A percentile compares a stretch with the other conserved stretches of the same genome.
phyloP scores from a whole-genome alignment of 2,113 vertebrate species.

The Proterorhinus semilunaris region DNA sequence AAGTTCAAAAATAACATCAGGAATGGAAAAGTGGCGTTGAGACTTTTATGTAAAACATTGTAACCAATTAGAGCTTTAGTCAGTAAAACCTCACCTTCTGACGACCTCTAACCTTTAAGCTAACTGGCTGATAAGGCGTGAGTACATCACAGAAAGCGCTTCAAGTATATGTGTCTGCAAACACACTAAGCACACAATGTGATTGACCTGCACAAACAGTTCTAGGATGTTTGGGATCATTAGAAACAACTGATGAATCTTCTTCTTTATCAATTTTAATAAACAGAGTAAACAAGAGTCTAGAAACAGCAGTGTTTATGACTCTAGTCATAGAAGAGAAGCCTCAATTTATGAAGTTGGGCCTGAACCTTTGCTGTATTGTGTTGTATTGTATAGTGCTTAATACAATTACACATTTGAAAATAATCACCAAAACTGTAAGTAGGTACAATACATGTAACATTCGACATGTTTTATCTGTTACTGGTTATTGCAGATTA shows the following conservation, averaged over 20 bases:
- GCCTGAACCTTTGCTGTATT: too few species aligned
- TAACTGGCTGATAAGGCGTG: conserved; percentile 36
- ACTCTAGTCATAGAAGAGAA: too few species aligned
- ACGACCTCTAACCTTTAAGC: conserved; percentile 40
- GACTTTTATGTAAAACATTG: neutral
- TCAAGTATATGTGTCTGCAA: neutral
- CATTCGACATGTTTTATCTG: too few species aligned
- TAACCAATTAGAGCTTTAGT: conserved; percentile 22
- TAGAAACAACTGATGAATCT: conserved; percentile 10
- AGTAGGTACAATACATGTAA: too few species aligned
- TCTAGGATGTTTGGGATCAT: neutral
- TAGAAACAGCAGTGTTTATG: too few species aligned
- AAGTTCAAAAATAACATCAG: too few species aligned
- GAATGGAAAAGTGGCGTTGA: too few species aligned
- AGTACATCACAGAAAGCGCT: conserved; percentile 18
- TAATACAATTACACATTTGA: too few species aligned
- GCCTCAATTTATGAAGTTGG: too few species aligned
- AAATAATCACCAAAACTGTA: too few species aligned
- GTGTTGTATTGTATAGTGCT: too few species aligned
- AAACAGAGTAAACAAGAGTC: conserved; percentile 1
- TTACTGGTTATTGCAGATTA: too few species aligned
- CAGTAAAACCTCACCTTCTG: conserved; percentile 30
- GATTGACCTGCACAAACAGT: conserved; percentile 33
- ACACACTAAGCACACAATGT: conserved; percentile 18
- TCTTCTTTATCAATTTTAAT: neutral